Conservation (phyloP, 2,888 invertebrate species). For the Lasioglossum zephyrum region DNA sequence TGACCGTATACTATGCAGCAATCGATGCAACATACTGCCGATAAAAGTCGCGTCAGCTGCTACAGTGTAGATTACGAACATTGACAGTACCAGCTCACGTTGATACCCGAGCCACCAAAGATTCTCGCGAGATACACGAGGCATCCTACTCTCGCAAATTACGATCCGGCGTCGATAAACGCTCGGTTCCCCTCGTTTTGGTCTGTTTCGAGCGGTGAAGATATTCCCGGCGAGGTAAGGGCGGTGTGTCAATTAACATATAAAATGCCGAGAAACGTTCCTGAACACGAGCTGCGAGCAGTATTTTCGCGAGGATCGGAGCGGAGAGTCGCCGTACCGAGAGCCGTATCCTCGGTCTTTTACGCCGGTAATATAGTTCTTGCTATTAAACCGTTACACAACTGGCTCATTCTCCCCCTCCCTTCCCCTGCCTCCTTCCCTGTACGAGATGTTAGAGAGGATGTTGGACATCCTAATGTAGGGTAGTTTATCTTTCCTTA, state of each 20-base stretch:
- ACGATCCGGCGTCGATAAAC: constrained; percentile 21
- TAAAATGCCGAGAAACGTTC: constrained; percentile 28
- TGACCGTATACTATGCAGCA: background rate
- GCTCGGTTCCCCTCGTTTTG: background rate
- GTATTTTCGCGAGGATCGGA: background rate
- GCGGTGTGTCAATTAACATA: constrained; percentile 33
- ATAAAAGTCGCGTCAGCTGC: background rate
- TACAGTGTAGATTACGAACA: background rate
- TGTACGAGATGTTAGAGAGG: constrained; percentile 44
- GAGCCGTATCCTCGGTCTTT: constrained; percentile 28
- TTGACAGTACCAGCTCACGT: background rate
- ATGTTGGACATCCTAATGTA: constrained; percentile 64
- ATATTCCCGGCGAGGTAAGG: background rate
- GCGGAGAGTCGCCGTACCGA: background rate
- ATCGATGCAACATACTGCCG: background rate
- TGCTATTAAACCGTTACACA: constrained; percentile 66
- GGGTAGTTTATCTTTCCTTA: constrained; percentile 57
- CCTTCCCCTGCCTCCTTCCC: background rate
- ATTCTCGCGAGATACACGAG: background rate
- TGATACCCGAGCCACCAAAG: background rate
- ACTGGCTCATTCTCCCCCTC: constrained; percentile 45
- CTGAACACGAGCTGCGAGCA: constrained; percentile 15
- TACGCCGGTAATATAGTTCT: constrained; percentile 58
- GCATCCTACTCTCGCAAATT: constrained; percentile 17
- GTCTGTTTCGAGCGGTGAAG: background rate